Evolutionary conservation across 1,140 invertebrate genomes (phyloP).

Genomic region (Atta cephalotes): DNA sequence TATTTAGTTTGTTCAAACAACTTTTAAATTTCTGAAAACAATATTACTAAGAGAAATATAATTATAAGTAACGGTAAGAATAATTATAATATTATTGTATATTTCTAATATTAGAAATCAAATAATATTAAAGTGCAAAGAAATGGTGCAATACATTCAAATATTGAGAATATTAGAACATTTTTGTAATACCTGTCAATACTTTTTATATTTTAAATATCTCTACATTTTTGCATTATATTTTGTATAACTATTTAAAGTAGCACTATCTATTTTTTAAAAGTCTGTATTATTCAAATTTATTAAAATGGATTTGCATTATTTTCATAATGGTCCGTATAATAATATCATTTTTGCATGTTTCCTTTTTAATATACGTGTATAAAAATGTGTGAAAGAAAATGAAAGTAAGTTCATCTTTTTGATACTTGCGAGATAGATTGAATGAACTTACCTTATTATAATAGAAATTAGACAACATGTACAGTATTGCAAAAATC

Average conservation of each 20-base stretch:
- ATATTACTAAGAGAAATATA: too few relatives aligned
- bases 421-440: background rate
- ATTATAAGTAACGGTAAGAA: background rate
- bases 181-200: background rate
- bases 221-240: background rate
- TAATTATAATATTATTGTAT: background rate
- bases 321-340: background rate
- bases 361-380: background rate
- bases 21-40: constrained; percentile 20
- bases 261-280: background rate
- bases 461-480: background rate
- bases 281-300: background rate
- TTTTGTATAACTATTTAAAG: background rate
- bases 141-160: background rate
- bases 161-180: background rate
- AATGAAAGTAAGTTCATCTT: background rate
- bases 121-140: background rate
- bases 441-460: background rate
- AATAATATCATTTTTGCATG: background rate
- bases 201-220: background rate
- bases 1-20: constrained; percentile 22
- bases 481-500: background rate
- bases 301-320: background rate
- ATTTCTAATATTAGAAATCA: background rate
- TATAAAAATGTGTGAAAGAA: background rate